Conservation (phyloP, 2,113 vertebrate genomes). For the Rhea americana region DNA sequence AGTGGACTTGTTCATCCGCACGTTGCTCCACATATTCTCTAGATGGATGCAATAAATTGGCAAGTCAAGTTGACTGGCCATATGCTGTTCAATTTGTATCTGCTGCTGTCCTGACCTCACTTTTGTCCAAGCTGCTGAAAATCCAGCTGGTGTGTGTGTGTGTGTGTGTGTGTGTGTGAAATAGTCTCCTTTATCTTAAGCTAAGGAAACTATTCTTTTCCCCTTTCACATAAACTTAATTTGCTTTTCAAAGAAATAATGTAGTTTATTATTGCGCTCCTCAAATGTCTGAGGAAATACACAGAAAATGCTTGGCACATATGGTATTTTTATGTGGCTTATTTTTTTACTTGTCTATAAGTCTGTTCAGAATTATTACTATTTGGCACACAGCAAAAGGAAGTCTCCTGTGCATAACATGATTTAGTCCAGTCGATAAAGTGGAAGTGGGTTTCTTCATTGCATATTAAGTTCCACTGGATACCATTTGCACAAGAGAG, state of each 20-base stretch:
- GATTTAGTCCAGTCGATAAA: slow-evolving; percentile 64
- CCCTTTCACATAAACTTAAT: slow-evolving; percentile 27
- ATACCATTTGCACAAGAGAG: slow-evolving; percentile 44
- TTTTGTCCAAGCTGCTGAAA: slow-evolving; percentile 14
- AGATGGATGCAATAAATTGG: slow-evolving; percentile 11
- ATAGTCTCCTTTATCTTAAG: slow-evolving; percentile 6
- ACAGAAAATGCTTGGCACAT: slow-evolving; percentile 41
- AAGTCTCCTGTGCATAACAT: slow-evolving; percentile 62
- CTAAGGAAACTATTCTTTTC: slow-evolving; percentile 13
- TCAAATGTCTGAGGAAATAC: slow-evolving; percentile 38
- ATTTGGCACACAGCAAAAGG: slow-evolving; percentile 51
- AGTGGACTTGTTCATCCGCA: background rate
- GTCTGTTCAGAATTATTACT: slow-evolving; percentile 55
- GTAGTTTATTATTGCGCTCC: slow-evolving; percentile 15
- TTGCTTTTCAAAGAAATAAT: background rate
- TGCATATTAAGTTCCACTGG: slow-evolving; percentile 61
- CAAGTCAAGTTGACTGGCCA: background rate
- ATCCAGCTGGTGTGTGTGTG: background rate
- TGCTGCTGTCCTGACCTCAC: slow-evolving; percentile 41
- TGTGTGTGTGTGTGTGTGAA: background rate
- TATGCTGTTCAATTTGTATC: slow-evolving; percentile 49
- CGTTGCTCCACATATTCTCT: background rate
- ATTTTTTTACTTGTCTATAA: slow-evolving; percentile 48
- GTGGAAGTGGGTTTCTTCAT: slow-evolving; percentile 49
- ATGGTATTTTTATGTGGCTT: slow-evolving; percentile 52